These are phyloP conservation scores for Drosophila dunni DNA, from an alignment of 1,140 invertebrate genomes.

Conservation along the genomic window DNA sequence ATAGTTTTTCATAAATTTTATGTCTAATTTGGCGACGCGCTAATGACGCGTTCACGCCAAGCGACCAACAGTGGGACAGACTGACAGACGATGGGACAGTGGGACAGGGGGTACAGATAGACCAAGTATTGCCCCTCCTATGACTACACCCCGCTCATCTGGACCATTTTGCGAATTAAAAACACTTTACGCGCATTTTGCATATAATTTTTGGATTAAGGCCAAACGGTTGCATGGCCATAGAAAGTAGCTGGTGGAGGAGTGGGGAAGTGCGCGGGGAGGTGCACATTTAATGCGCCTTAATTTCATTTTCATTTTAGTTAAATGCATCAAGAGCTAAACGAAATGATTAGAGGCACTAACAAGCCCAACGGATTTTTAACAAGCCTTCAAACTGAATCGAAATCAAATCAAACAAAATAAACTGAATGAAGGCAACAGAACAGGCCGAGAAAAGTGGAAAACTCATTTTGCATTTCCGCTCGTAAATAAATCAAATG, in stretches of 20 bases:
- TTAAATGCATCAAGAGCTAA: constrained; percentile 58
- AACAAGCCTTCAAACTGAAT: not conserved
- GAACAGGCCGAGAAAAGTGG: not conserved
- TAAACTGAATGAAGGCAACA: not conserved
- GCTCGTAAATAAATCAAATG: constrained; percentile 38
- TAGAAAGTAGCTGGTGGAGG: constrained; percentile 7
- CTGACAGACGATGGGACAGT: not conserved
- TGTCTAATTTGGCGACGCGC: constrained; percentile 50
- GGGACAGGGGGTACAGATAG: not conserved
- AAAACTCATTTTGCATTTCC: constrained; percentile 38
- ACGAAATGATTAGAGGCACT: constrained; percentile 26
- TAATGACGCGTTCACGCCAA: constrained; percentile 54
- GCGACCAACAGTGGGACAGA: constrained; percentile 5
- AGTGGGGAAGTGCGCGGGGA: constrained; percentile 1
- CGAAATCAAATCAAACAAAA: too few relatives aligned
- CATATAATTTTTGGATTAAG: constrained; percentile 70
- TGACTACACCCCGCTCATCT: not conserved
- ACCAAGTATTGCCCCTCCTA: not conserved
- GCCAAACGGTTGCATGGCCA: constrained; percentile 47
- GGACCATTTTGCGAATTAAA: constrained; percentile 59
- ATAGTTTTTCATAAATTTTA: constrained; percentile 50
- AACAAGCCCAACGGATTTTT: constrained; percentile 29
- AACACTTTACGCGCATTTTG: constrained; percentile 67
- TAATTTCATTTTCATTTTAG: constrained; percentile 72
- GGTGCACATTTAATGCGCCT: constrained; percentile 67